phyloP scores from a whole-genome alignment of 2,113 vertebrate species.

The Propithecus coquereli region DNA sequence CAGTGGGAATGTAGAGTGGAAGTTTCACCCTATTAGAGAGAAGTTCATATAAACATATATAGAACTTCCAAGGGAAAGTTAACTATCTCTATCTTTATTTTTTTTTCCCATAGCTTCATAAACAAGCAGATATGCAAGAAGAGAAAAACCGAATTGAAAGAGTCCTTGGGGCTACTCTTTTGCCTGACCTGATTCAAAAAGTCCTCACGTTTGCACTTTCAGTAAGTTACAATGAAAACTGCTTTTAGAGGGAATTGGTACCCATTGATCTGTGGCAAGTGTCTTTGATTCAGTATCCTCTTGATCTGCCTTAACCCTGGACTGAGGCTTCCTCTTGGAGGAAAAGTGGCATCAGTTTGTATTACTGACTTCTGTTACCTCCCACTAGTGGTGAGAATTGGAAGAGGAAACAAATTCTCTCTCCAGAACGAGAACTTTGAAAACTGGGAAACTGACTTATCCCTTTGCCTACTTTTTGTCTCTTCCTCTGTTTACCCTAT shows the following conservation, averaged over 20 bases:
- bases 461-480: neutral
- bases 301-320: neutral
- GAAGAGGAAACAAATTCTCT: neutral
- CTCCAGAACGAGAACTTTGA: neutral
- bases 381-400: neutral
- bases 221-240: conserved; percentile 81
- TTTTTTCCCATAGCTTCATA: conserved; percentile 90
- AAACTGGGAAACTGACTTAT: neutral
- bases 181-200: conserved; percentile 96
- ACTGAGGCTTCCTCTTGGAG: neutral
- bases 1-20: neutral
- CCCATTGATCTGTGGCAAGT: neutral
- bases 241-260: neutral
- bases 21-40: neutral
- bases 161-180: conserved; percentile 94
- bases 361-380: neutral
- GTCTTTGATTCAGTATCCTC: neutral
- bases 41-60: neutral
- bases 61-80: neutral
- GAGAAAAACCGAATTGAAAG: conserved; percentile 97
- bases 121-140: conserved; percentile 98
- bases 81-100: neutral
- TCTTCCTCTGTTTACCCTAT: neutral
- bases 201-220: conserved; percentile 98
- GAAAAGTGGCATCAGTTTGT: neutral